Percentiles rank a stretch among this genome's conserved stretches.
These are phyloP conservation scores for Noctua fimbriata DNA, from an alignment of 2,888 invertebrate genomes.

Conservation along the genomic window DNA sequence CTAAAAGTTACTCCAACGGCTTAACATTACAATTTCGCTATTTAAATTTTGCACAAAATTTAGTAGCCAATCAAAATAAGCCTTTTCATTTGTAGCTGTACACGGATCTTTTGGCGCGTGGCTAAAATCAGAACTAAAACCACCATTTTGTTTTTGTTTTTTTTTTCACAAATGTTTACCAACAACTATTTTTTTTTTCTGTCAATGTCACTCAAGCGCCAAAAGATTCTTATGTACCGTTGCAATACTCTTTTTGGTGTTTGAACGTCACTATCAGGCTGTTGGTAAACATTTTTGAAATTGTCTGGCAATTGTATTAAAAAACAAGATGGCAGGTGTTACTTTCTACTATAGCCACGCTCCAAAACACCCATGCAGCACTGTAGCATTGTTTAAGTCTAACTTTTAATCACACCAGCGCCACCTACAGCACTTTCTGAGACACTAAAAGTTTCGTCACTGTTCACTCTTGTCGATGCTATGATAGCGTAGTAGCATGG, in stretches of 20 bases:
- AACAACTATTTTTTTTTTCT: neutral
- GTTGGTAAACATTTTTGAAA: neutral
- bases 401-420: slow-evolving; percentile 56
- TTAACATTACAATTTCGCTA: slow-evolving; percentile 33
- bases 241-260: neutral
- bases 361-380: neutral
- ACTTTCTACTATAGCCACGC: neutral
- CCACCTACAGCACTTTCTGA: slow-evolving; percentile 17
- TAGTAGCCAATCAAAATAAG: slow-evolving; percentile 40
- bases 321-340: neutral
- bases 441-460: slow-evolving; percentile 42
- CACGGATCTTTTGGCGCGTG: neutral
- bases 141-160: neutral
- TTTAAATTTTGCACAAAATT: slow-evolving; percentile 42
- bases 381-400: neutral
- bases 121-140: neutral
- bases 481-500: slow-evolving; percentile 89
- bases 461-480: slow-evolving; percentile 66
- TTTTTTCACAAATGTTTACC: neutral
- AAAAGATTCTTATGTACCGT: neutral
- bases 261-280: neutral
- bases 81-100: slow-evolving; percentile 5
- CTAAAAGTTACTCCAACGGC: slow-evolving; percentile 37
- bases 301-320: neutral
- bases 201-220: neutral